Evolutionary conservation across 2,888 invertebrate species (phyloP).

Genomic region (Protophormia terraenovae): DNA sequence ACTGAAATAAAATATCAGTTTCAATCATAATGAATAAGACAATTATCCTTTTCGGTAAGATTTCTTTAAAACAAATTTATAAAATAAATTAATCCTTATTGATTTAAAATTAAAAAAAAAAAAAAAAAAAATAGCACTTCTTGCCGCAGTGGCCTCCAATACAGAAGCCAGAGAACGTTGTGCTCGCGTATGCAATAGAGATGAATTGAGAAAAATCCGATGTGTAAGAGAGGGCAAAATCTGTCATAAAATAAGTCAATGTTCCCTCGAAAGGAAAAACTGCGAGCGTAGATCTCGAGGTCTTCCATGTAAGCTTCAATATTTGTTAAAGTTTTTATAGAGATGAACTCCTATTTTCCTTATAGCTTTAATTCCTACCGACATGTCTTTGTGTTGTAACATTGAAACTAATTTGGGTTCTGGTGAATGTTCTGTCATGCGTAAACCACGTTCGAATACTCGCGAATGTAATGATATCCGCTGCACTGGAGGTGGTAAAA

Average conservation of each 20-base stretch:
- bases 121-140: neutral
- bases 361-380: neutral
- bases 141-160: slow-evolving; percentile 48
- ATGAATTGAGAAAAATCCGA: slow-evolving; percentile 54
- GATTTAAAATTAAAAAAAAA: neutral
- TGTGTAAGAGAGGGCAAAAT: slow-evolving; percentile 69
- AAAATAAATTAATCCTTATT: neutral
- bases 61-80: neutral
- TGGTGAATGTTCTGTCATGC: slow-evolving; percentile 49
- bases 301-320: slow-evolving; percentile 45
- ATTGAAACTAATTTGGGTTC: slow-evolving; percentile 36
- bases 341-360: neutral
- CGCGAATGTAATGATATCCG: slow-evolving; percentile 34
- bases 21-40: slow-evolving; percentile 49
- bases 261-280: slow-evolving; percentile 72
- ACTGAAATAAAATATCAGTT: neutral
- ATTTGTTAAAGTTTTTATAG: neutral
- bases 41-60: slow-evolving; percentile 43
- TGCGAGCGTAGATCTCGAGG: slow-evolving; percentile 61
- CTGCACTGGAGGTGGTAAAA: slow-evolving; percentile 52
- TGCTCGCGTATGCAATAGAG: slow-evolving; percentile 64
- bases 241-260: slow-evolving; percentile 71
- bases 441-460: neutral
- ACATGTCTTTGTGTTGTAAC: slow-evolving; percentile 28
- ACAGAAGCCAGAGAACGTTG: neutral